A percentile compares a stretch with the other conserved stretches of the same genome.
Evolutionary conservation across 1,140 invertebrate genomes (phyloP).

Genomic region (Branchinecta lynchi): DNA sequence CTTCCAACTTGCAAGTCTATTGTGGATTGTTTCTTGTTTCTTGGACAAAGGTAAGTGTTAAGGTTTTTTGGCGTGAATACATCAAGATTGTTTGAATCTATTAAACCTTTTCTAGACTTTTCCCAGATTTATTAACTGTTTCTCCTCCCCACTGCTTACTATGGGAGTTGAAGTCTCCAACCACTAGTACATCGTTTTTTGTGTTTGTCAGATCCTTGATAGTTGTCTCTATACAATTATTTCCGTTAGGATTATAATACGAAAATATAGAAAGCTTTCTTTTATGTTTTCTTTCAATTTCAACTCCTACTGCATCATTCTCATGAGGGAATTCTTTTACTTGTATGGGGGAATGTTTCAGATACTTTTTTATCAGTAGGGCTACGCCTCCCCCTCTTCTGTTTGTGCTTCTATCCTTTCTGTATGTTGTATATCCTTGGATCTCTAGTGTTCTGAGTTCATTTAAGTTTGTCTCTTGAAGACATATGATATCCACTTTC

Average conservation of each 20-base stretch:
- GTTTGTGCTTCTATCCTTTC: background rate
- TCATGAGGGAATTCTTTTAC: background rate
- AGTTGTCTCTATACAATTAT: background rate
- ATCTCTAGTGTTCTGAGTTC: background rate
- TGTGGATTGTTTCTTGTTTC: background rate
- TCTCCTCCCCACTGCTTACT: background rate
- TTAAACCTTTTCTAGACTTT: background rate
- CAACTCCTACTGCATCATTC: background rate
- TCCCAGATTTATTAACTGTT: background rate
- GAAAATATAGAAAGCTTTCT: background rate
- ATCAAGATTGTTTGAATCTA: background rate
- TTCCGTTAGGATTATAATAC: background rate
- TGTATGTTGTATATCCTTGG: conserved; percentile 1
- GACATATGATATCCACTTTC: background rate
- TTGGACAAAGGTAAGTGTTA: background rate
- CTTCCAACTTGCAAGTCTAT: background rate
- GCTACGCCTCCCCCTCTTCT: background rate
- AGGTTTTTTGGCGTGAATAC: background rate
- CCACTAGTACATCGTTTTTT: background rate
- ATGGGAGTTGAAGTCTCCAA: background rate
- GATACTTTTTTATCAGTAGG: background rate
- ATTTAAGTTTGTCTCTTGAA: background rate
- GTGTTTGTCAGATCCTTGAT: background rate
- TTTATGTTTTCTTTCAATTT: background rate
- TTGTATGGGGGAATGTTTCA: background rate